Evolutionary conservation across 2,113 vertebrate genomes (phyloP).

Genomic region (Platycercus adscitus): DNA sequence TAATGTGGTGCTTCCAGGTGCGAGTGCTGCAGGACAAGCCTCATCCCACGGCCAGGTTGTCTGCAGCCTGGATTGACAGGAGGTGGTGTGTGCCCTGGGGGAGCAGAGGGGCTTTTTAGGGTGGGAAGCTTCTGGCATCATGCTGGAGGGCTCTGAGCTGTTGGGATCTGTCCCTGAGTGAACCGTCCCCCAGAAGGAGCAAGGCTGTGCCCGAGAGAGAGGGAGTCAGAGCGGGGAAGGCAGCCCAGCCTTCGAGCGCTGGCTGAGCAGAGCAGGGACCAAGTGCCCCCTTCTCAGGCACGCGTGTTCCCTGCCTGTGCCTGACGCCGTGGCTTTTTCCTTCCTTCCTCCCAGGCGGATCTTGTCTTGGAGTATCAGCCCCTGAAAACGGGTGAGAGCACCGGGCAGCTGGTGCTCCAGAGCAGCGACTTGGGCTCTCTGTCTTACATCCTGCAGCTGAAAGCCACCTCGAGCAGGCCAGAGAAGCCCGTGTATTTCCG

Average conservation of each 20-base stretch:
- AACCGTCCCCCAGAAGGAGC: background rate
- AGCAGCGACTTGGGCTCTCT: conserved; percentile 81
- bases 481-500: conserved; percentile 83
- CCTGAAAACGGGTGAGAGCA: conserved; percentile 74
- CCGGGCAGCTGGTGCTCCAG: conserved; percentile 72
- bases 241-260: background rate
- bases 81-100: background rate
- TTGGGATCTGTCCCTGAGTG: background rate
- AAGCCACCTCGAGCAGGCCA: conserved; percentile 67
- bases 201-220: background rate
- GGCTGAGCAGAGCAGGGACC: too few species aligned
- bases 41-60: too few species aligned
- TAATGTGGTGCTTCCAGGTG: background rate
- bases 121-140: background rate
- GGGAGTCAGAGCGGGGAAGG: background rate
- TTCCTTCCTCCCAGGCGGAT: conserved; percentile 59
- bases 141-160: background rate
- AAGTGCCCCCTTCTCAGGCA: too few species aligned
- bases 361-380: conserved; percentile 87
- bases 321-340: too few species aligned
- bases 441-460: conserved; percentile 82
- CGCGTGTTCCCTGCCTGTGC: too few species aligned
- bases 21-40: background rate
- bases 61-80: background rate
- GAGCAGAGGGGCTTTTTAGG: background rate